Base-by-base conservation (phyloP, 2,888 invertebrate genomes). In the Pimpla rufipes region DNA sequence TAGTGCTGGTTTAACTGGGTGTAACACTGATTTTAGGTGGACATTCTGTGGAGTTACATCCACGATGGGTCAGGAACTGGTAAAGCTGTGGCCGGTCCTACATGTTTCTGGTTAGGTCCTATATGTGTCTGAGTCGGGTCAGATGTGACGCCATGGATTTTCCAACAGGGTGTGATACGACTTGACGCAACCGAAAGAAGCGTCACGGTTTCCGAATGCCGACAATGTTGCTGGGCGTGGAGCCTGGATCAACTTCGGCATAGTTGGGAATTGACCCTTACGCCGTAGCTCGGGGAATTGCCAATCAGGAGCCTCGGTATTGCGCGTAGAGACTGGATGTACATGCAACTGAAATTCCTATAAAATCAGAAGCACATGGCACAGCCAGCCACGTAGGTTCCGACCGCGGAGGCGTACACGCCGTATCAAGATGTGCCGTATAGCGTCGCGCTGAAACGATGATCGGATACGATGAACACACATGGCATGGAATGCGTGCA, bases 401-500 rank as follows among this genome's bases (percentile, higher is more conserved):
- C 57, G 68, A 78, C 59, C 13, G 52, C 37, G 23, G 47, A 64
- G 74, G 57, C 73, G 47, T 70, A 50, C 37, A 59, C 70, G 73
- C 68, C 66, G 77, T 77, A 78, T 67, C 80, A 80, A 42, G 74
- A 78, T 73, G 68, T 80, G 70, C 73, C 67, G 55, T 57, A 77
- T 62, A 79, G 79, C 62, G 73, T 55, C 62, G 73, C 71, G 47
- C 66, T 55, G 67, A 74, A 62, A 55, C 77, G 76, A 73, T 59
- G 75, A 78, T 80, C 79, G 62, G 62, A 68, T 66, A 64, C 67
- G 52, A 68, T 55, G 67, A 77, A 80, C 50, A 75, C 68, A 42
- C 35, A 50, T 57, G 67, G n/a, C 45, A 45, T 62, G 59, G 68
- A 37, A 67, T 59, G 68, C 76, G 37, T 5, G 59, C 71, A 50